phyloP scores from a whole-genome alignment of 2,797 vertebrate species.

The Threskiornis aethiopicus region DNA sequence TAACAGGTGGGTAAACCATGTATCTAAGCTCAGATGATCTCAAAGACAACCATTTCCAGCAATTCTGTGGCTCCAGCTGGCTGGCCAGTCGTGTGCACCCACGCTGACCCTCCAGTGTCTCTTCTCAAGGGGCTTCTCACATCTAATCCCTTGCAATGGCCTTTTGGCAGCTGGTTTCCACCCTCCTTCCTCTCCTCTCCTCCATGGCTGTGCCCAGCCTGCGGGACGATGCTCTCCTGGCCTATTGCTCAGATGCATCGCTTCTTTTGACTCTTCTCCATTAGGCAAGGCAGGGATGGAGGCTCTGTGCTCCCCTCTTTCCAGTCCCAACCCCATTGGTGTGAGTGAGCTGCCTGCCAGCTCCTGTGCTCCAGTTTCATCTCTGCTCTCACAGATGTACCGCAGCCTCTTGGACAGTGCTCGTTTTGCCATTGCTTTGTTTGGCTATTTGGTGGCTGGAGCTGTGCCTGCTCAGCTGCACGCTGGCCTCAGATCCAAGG shows the following conservation, averaged over 20 bases:
- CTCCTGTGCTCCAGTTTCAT: neutral
- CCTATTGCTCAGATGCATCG: accelerated
- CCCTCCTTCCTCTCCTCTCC: neutral
- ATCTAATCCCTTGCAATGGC: neutral
- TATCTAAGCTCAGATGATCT: neutral
- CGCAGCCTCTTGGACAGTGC: neutral
- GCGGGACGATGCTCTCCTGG: neutral
- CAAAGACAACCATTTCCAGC: neutral
- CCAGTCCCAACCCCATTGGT: neutral
- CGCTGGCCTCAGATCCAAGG: neutral
- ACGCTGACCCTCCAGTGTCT: neutral
- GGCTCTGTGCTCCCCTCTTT: neutral
- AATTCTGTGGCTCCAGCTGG: neutral
- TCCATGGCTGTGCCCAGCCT: neutral
- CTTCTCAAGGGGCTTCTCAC: neutral
- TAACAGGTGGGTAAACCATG: neutral
- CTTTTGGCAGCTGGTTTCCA: neutral
- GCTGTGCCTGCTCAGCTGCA: neutral
- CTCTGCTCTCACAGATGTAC: neutral
- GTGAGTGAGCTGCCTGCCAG: neutral
- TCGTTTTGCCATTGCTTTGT: neutral
- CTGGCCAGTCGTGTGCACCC: neutral
- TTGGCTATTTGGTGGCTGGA: neutral
- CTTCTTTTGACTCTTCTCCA: neutral
- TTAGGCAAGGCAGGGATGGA: neutral